Conservation (phyloP, 2,113 vertebrate genomes). For the Thymallus thymallus region DNA sequence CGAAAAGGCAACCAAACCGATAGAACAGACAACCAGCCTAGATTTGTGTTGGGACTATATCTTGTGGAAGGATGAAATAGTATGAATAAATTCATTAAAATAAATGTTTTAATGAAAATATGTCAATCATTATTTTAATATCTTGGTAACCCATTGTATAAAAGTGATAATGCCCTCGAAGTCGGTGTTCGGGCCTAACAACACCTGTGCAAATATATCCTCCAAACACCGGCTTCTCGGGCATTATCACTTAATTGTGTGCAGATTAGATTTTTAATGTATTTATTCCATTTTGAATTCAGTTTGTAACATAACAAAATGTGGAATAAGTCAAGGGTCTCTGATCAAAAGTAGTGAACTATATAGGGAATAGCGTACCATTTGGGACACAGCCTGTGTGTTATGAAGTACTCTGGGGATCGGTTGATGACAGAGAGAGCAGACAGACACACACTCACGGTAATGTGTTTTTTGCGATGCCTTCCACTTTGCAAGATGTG, state of each 20-base stretch:
- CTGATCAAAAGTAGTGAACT: too few species aligned
- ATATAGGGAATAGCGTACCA: background rate
- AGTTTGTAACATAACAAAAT: too few species aligned
- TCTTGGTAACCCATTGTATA: too few species aligned
- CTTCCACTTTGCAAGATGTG: conserved; percentile 33
- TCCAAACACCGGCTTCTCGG: conserved; percentile 31
- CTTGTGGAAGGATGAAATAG: too few species aligned
- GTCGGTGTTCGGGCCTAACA: background rate
- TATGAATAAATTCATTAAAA: too few species aligned
- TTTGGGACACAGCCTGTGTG: conserved; percentile 12
- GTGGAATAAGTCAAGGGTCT: too few species aligned
- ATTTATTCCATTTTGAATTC: conserved; percentile 28
- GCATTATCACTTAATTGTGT: conserved; percentile 58
- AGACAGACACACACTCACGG: conserved; percentile 10
- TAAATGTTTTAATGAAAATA: too few species aligned
- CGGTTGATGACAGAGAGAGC: conserved; percentile 4
- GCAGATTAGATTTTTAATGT: conserved; percentile 50
- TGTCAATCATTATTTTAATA: too few species aligned
- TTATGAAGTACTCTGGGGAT: background rate
- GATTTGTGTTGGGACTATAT: too few species aligned
- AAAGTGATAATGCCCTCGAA: too few species aligned
- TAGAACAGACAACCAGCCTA: too few species aligned
- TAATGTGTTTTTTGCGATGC: conserved; percentile 44
- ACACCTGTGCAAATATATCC: conserved; percentile 29
- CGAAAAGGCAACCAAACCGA: too few species aligned